Evolutionary conservation across 2,888 invertebrate species (phyloP).

Genomic region (Isoperla grammatica): DNA sequence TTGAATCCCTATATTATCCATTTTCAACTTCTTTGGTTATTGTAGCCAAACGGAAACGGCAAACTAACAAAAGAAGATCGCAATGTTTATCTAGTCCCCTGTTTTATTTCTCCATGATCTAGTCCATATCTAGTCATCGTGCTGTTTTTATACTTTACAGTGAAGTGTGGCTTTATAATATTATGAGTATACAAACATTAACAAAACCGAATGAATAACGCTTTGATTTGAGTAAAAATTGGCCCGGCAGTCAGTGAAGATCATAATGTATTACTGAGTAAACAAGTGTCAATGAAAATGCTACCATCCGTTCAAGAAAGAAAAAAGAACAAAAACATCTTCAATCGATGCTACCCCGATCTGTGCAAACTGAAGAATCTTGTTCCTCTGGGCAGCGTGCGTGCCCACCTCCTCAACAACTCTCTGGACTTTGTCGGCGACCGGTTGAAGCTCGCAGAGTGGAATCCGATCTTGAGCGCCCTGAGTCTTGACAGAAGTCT

Average conservation of each 20-base stretch:
- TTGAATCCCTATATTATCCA: too few species aligned
- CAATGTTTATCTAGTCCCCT: too few species aligned
- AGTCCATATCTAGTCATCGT: not conserved
- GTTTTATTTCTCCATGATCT: not conserved
- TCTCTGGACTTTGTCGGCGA: constrained; percentile 67
- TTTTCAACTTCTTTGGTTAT: too few species aligned
- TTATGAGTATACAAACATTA: not conserved
- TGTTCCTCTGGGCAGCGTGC: constrained; percentile 39
- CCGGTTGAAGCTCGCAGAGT: constrained; percentile 67
- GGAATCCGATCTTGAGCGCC: constrained; percentile 68
- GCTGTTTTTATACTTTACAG: not conserved
- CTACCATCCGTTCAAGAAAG: not conserved
- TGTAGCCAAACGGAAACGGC: too few species aligned
- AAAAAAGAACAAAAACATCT: constrained; percentile 31
- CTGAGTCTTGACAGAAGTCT: constrained; percentile 65
- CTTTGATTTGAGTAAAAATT: not conserved
- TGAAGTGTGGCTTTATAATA: not conserved
- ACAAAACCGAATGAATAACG: too few species aligned
- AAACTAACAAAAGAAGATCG: too few species aligned
- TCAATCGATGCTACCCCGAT: constrained; percentile 41
- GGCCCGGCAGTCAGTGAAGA: not conserved
- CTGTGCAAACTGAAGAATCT: constrained; percentile 40
- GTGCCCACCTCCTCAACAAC: constrained; percentile 28
- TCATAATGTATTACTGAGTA: not conserved
- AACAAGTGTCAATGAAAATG: not conserved